Evolutionary conservation across 2,888 invertebrate genomes (phyloP), one percentile per base, ranked within the genome.

Genomic region (Ametastegia equiseti): DNA sequence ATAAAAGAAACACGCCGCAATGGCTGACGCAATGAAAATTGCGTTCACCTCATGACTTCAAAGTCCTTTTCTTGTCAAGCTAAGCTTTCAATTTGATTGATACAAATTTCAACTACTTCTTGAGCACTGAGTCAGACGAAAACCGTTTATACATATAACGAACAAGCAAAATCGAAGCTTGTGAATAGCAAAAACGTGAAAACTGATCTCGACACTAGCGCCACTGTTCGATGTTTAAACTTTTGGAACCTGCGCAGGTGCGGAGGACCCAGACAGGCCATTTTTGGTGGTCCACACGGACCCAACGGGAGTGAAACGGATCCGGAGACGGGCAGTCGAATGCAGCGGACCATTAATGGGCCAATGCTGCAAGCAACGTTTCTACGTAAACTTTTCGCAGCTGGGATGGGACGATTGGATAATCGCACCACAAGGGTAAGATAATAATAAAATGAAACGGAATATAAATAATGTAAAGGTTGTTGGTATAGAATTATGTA

Each of bases 351-450:
- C 95, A 80, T 91, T 93, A 73, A 93, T 93, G 83, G 94, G 94
- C 86, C 96, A 97, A 91, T 98, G 98, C 92, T 97, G 96, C 92
- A 97, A 97, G 89, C 96, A 98, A 92, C 94, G 96, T 75, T 97
- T 98, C 93, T 98, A 97, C 93, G 97, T 98, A 88, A 97, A 96
- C 92, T 98, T 98, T 93, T 96, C 96, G 90, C 96, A 97, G 88
- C 94, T 98, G 78, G 97, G 97, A 86, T 98, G 98, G 98, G 97
- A 97, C 92, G 97, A 98, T 93, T 98, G 97, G 97, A 97, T 98
- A 90, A 97, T 97, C 87, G 96, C 97, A 85, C 97, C 97, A 39
- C 94, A 95, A 88, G 97, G 98, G 91, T 91, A 83, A 89, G 89
- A 45, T 30, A 47, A 71, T 42, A 42, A 71, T 11, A 71, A 39